Percentiles rank a stretch among this genome's conserved stretches.
phyloP scores from a whole-genome alignment of 2,797 vertebrate genomes.

The Coranthus polyacanthus region DNA sequence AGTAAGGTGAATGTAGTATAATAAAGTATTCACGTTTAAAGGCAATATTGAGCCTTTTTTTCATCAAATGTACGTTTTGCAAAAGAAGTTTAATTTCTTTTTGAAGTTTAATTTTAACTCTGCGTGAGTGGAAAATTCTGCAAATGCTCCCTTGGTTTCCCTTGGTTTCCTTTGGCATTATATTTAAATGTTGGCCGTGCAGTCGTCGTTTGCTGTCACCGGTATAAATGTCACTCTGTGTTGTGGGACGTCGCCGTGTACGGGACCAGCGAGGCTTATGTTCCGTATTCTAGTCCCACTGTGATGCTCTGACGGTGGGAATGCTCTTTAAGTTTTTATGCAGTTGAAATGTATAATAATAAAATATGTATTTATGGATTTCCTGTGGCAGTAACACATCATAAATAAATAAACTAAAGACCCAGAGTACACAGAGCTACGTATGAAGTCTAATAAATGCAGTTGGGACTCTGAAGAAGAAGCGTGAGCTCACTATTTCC shows the following conservation, averaged over 20 bases:
- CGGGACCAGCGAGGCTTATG: not conserved
- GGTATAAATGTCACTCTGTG: slow-evolving; percentile 26
- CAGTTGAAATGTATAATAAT: slow-evolving; percentile 13
- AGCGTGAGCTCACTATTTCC: slow-evolving; percentile 53
- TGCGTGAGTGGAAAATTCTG: no score
- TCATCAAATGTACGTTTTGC: no score
- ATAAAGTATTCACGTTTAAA: no score
- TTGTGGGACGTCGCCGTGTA: not conserved
- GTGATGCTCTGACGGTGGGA: not conserved
- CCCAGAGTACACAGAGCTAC: not conserved
- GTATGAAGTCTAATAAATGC: slow-evolving; percentile 23
- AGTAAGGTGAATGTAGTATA: no score
- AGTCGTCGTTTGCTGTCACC: not conserved
- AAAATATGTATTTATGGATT: not conserved
- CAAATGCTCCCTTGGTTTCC: no score
- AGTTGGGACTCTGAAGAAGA: not conserved
- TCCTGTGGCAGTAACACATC: slow-evolving; percentile 4
- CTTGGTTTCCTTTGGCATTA: no score
- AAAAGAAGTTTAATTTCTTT: no score
- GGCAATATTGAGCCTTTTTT: no score
- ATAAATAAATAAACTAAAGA: slow-evolving; percentile 1
- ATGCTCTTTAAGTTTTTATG: slow-evolving; percentile 20
- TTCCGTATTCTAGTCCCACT: not conserved
- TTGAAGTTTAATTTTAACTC: no score
- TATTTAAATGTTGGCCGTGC: no score